A percentile compares a stretch with the other conserved stretches of the same genome.
These are phyloP conservation scores for Pseudococcus jackbeardsleyi DNA, from an alignment of 2,888 invertebrate genomes.

Conservation along the genomic window DNA sequence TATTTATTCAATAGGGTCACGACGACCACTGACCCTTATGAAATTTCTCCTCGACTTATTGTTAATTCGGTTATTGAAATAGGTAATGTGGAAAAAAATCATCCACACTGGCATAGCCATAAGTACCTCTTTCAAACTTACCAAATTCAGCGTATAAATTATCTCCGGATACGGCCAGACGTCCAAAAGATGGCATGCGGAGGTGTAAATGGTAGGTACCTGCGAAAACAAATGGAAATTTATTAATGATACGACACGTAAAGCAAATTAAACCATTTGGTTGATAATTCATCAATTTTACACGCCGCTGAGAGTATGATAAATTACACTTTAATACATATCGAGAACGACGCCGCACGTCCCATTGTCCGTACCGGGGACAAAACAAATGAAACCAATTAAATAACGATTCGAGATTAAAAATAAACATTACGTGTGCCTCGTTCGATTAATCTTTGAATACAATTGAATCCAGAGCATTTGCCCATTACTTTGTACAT, in stretches of 20 bases:
- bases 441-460: neutral
- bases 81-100: neutral
- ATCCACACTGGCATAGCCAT: neutral
- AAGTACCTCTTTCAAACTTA: neutral
- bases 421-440: constrained; percentile 24
- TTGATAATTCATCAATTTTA: constrained; percentile 31
- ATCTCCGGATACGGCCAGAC: neutral
- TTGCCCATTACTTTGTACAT: neutral
- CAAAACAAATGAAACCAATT: constrained; percentile 44
- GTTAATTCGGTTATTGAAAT: neutral
- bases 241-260: constrained; percentile 34
- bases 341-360: neutral
- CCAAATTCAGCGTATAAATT: constrained; percentile 16
- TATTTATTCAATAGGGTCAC: constrained; percentile 17
- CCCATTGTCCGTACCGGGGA: neutral
- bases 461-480: neutral
- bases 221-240: constrained; percentile 15
- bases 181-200: neutral
- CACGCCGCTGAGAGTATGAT: constrained; percentile 15
- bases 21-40: constrained; percentile 9
- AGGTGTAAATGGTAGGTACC: neutral
- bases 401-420: constrained; percentile 47
- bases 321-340: constrained; percentile 27
- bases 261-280: constrained; percentile 6
- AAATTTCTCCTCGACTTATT: constrained; percentile 7